Evolutionary conservation across 2,888 invertebrate genomes (phyloP), one percentile per base, ranked within the genome.

Genomic region (Diarsia dahlii): DNA sequence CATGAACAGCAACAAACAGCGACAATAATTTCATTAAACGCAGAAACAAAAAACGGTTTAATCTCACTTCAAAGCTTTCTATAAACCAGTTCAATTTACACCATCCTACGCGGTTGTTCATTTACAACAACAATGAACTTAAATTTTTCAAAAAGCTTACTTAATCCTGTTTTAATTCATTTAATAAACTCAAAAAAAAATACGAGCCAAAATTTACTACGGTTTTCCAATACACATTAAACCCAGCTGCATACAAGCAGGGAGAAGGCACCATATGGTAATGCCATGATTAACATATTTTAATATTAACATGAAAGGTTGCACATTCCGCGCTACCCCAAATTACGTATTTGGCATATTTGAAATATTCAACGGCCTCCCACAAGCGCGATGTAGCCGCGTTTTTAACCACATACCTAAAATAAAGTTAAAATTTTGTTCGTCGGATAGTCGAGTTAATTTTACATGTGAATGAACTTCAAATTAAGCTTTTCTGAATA

Each of bases 241-340:
- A 87, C 88, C 84, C 81, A 85, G 81, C 80, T 92, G 91, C 91
- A 93, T 93, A 82, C 87, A 91, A 91, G 88, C 88, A 86, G 84
- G 88, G 85, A 84, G 88, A 84, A 89, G 89, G 89, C 89, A 89
- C 89, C 82, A 91, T 91, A 94, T 93, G 94, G 92, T 93, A 93
- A 94, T 94, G 84, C 81, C 82, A 86, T 90, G 91, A 94, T 95
- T 95, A 94, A 90, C 94, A 95, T 95, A 94, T 94, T 93, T 95
- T 95, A 95, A 95, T 95, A 95, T 95, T 94, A 94, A 95, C 93
- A 93, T 88, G 87, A 88, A 84, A 87, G 83, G 84, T 82, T 83
- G 88, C 85, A 90, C 87, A 90, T 90, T 90, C 90, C 89, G 88
- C 91, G 89, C 88, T 87, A 86, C 89, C 85, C 88, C 84, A 90